Evolutionary conservation across 2,888 invertebrate species (phyloP).

Genomic region (Trissoscelio sp.): DNA sequence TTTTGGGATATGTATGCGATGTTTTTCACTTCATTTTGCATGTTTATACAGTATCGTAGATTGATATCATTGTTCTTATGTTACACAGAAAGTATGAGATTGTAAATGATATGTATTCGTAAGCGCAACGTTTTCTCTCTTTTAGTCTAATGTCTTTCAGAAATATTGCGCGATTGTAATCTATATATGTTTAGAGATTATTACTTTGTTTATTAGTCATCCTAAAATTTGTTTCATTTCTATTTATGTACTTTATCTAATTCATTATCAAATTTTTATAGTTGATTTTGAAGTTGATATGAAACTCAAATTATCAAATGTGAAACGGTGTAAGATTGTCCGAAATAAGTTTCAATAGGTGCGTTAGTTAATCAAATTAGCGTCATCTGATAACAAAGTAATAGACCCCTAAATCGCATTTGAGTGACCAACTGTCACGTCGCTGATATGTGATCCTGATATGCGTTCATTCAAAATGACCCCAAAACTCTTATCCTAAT

Average conservation of each 20-base stretch:
- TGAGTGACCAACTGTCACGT: constrained; percentile 14
- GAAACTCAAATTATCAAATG: not conserved
- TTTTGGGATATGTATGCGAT: constrained; percentile 79
- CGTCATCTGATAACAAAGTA: not conserved
- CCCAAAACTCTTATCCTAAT: constrained; percentile 40
- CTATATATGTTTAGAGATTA: constrained; percentile 3
- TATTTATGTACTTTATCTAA: too few relatives aligned
- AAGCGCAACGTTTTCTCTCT: constrained; percentile 34
- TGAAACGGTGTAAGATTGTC: not conserved
- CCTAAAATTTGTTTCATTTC: not conserved
- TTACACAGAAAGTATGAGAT: constrained; percentile 73
- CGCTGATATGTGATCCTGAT: constrained; percentile 41
- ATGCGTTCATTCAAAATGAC: constrained; percentile 39
- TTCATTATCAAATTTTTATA: too few relatives aligned
- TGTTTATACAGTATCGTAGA: constrained; percentile 73
- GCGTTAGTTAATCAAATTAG: not conserved
- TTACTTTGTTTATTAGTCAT: constrained; percentile 11
- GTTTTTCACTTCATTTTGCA: constrained; percentile 62
- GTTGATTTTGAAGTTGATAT: too few relatives aligned
- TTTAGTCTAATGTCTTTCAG: not conserved
- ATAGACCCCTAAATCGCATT: constrained; percentile 1
- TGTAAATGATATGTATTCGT: constrained; percentile 75
- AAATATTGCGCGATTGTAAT: constrained; percentile 17
- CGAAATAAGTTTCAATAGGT: not conserved
- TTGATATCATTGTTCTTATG: constrained; percentile 69